Base-by-base conservation (phyloP, 1,140 invertebrate genomes). In the Lordiphosa mommai region DNA sequence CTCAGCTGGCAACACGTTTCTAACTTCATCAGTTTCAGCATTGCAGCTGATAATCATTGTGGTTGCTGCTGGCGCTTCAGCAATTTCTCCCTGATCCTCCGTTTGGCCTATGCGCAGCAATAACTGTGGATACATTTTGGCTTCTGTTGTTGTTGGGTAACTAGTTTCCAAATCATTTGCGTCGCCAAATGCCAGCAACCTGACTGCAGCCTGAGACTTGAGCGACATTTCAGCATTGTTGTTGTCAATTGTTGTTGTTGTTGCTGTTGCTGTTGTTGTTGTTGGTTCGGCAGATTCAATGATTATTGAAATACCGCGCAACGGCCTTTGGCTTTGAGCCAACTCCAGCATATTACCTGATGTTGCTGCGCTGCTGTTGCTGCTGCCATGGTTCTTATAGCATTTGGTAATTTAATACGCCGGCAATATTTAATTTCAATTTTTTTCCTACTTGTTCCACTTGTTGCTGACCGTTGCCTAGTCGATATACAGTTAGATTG, bases 301-400 rank as follows among this genome's bases (percentile, higher is more conserved):
- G 67, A 79, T 74, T 82, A 79, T 79, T 44, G 74, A 82, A 74
- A 79, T 79, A 61, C 74, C 74, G 74, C 74, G 76, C 70, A 79
- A 53, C 50, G 74, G 76, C 68, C 55, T 69, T 53, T 69, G 66
- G n/a, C 44, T 44, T 23, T 61, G 44, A 20, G 69, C 64, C 36
- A 56, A 55, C 33, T 55, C 63, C 13, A 51, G 48, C 61, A 59
- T 48, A 43, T 49, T 66, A 50, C 37, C 12, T 14, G 48, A 17
- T 43, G 50, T 32, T 33, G 58, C 12, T 57, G 46, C 27, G 60
- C 29, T 53, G 48, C 60, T 61, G 66, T 74, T 33, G 32, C 55
- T 73, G 77, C 50, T 38, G 76, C 59, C 65, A 66, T 68, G 48
- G 52, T 80, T 68, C 70, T 43, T 82, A 66, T 50, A 66, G 76